Percentiles rank a stretch among this genome's conserved stretches.
Conservation (phyloP, 2,888 invertebrate genomes). For the Phalangium opilio region DNA sequence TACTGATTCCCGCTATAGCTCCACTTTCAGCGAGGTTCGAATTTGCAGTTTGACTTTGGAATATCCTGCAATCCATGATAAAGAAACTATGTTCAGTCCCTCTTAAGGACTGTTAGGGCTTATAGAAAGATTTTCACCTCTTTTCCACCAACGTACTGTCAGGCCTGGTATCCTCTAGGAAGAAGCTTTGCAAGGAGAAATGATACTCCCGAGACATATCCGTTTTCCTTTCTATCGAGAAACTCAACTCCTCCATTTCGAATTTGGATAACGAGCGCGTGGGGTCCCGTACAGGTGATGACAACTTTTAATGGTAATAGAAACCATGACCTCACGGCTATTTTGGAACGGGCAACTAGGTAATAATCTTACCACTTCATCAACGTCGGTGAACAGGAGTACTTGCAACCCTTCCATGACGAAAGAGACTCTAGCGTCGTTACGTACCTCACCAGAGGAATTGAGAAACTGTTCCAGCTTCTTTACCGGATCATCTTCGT, state of each 20-base stretch:
- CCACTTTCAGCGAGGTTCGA: conserved; percentile 19
- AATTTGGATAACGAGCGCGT: conserved; percentile 49
- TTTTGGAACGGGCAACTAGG: too few relatives aligned
- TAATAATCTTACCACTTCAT: conserved; percentile 44
- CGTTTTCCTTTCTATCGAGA: conserved; percentile 47
- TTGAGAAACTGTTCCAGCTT: conserved; percentile 58
- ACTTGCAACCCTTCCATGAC: conserved; percentile 53
- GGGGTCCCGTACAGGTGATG: conserved; percentile 12
- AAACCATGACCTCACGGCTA: too few relatives aligned
- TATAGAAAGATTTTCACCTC: too few relatives aligned
- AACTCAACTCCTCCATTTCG: conserved; percentile 48
- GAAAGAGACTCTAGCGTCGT: conserved; percentile 42
- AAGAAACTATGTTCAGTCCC: too few relatives aligned
- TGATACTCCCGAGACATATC: conserved; percentile 53
- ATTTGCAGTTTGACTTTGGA: conserved; percentile 25
- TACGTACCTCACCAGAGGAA: conserved; percentile 47
- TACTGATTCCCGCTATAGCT: conserved; percentile 21
- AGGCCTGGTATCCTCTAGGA: conserved; percentile 55
- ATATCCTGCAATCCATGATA: conserved; percentile 28
- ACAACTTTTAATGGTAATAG: conserved; percentile 8
- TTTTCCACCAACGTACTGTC: conserved; percentile 37
- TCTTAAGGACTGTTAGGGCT: too few relatives aligned
- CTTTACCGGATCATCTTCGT: conserved; percentile 34
- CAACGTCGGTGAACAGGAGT: conserved; percentile 53
- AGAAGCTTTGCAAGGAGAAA: conserved; percentile 49